Evolutionary conservation across 2,797 vertebrate genomes (phyloP), one percentile per base, ranked within the genome.

Genomic region (Tamandua tetradactyla): DNA sequence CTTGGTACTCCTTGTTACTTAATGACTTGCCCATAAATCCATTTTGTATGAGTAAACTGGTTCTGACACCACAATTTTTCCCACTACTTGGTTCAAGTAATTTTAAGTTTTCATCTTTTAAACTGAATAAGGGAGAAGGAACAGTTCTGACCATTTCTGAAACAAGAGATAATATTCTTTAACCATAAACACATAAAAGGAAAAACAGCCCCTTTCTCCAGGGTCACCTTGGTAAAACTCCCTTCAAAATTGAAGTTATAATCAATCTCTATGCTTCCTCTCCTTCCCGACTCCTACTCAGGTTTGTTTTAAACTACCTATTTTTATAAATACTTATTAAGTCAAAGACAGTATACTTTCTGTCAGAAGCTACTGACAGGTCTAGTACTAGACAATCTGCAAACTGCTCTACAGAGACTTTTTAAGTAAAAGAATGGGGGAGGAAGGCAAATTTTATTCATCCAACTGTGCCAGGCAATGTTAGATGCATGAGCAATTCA

Each of bases 91-190:
- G 94, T 86, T 96, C 96, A 95, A 35, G 30, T 93, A 94, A 96
- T 95, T 97, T 96, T 94, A 94, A 96, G 59, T 96, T 96, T 97
- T 96, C 95, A 95, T 96, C 92, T 96, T 97, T 94, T 94, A 97
- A 96, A 96, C 47, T 89, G 88, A 83, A 52, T 95, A 94, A 96
- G 83, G 94, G 92, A 96, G 76, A 96, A 96, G 69, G 72, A 93
- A 93, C 20, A 49, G 72, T 85, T 93, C 88, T 89, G 82, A 94
- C 49, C 89, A 89, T 89, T 93, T 95, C 75, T 75, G 57, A 96
- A 94, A 78, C 55, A 86, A 87, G 79, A 92, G 93, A 93, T 91
- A 91, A 94, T 88, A 79, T 49, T 89, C 72, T 52, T 93, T 86
- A 94, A 93, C 86, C 86, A 90, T 49, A 92, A 90, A 94, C 85